phyloP scores from a whole-genome alignment of 2,888 invertebrate genomes.

The Troides oblongomaculatus region DNA sequence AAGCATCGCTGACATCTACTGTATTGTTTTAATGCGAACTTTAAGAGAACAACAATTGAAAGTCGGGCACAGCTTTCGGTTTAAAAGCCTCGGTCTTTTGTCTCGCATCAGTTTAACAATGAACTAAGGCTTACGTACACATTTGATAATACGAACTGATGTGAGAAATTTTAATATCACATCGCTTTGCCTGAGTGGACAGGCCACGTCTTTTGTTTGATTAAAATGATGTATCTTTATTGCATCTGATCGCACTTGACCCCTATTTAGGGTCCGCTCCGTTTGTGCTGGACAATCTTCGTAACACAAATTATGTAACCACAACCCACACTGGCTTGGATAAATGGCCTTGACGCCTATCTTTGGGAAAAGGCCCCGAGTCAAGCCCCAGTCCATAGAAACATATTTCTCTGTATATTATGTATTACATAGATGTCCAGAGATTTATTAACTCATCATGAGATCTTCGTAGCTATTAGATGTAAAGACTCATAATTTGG shows the following conservation, averaged over 20 bases:
- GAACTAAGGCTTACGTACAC: slow-evolving; percentile 5
- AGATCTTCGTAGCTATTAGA: no score
- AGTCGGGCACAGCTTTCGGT: slow-evolving; percentile 23
- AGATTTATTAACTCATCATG: no score
- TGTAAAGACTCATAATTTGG: no score
- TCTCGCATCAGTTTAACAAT: slow-evolving; percentile 12
- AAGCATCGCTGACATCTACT: slow-evolving; percentile 26
- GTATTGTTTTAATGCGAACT: slow-evolving; percentile 31
- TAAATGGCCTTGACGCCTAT: no score
- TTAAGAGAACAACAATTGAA: slow-evolving; percentile 31
- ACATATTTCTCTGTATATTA: no score
- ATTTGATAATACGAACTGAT: slow-evolving; percentile 23
- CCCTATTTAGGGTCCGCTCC: slow-evolving; percentile 1
- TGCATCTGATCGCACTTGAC: slow-evolving; percentile 18
- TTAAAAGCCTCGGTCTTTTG: slow-evolving; percentile 17
- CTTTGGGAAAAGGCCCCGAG: no score
- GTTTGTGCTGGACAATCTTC: not conserved
- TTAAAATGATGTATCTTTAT: slow-evolving; percentile 19
- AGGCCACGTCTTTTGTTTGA: slow-evolving; percentile 20
- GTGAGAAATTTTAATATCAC: slow-evolving; percentile 33
- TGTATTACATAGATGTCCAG: no score
- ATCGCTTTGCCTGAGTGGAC: slow-evolving; percentile 23
- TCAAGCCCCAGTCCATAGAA: no score
- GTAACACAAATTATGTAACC: not conserved
- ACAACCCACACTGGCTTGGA: no score